Conservation (phyloP, 2,113 vertebrate genomes). For the Entomyzon cyanotis region DNA sequence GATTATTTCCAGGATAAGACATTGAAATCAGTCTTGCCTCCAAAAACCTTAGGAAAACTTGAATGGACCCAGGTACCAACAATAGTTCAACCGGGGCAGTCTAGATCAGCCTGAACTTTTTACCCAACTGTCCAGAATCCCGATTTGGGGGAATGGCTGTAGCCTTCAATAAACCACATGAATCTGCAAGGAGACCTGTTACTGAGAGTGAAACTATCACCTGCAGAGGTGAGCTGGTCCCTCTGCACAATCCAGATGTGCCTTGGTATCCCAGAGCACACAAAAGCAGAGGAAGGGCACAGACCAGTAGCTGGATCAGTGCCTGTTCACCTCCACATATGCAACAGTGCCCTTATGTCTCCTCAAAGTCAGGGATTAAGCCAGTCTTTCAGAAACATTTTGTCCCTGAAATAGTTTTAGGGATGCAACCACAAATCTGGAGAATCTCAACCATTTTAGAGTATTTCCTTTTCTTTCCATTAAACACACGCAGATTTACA, state of each 20-base stretch:
- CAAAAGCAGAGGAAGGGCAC: background rate
- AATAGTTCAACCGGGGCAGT: background rate
- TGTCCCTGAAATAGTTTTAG: background rate
- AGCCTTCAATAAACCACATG: background rate
- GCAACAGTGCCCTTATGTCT: background rate
- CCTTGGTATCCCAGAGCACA: background rate
- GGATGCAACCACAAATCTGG: background rate
- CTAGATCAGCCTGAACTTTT: background rate
- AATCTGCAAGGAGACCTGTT: background rate
- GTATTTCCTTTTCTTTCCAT: background rate
- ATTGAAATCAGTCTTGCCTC: background rate
- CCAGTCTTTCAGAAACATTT: background rate
- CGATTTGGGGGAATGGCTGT: rapidly evolving
- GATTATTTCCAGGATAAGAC: constrained; percentile 20
- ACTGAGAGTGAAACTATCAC: background rate
- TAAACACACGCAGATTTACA: background rate
- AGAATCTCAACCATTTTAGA: background rate
- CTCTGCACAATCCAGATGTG: background rate
- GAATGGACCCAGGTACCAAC: background rate
- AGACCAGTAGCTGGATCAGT: background rate
- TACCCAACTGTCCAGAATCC: background rate
- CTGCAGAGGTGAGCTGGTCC: background rate
- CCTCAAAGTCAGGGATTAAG: background rate
- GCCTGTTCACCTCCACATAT: background rate
- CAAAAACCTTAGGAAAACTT: background rate